Base-by-base conservation (phyloP, 2,797 vertebrate species). In the Sebastes cheni region DNA sequence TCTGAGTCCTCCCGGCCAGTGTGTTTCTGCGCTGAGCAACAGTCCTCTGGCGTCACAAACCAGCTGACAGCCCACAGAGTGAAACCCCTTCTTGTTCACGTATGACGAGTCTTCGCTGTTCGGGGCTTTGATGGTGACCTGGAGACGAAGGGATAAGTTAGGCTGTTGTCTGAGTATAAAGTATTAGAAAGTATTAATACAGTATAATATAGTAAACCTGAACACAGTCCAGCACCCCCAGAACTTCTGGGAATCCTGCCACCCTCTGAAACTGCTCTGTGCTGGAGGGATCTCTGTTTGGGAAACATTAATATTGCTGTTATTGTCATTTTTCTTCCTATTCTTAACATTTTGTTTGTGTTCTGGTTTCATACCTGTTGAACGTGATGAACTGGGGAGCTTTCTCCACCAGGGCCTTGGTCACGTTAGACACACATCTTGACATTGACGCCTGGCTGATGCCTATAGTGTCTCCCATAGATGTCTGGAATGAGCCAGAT, bases 391-490 rank as follows among this genome's bases (percentile, higher is more conserved):
- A 98, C 88, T 97, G 96, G 0, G 97, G 87, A 6, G 97, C 97
- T 89, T 97, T 97, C 90, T 98, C 97, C 80, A 98, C 97, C 83
- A 99, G 87, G 1, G 97, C 98, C 86, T 96, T 97, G 0, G 98
- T 99, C 82, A 99, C 98, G 2, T 99, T 98, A 67, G 98, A 96
- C 81, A 99, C 98, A 18, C 98, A 99, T 77, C 98, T 97, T 22
- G 98, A 99, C 98, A 99, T 99, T 9, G 98, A 99, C 1, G 98
- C 98, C 91, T 99, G 98, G 84, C 98, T 99, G 89, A 99, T 99
- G 46, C 98, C 98, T 7, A 99, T 98, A 7, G 97, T 97, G 30
- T 99, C 97, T 42, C 98, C 98, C 97, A 99, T 98, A 5, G 97
- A 97, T 4, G 98, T 99, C 95, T 99, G 98, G 89, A 98, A 99